Evolutionary conservation across 2,888 invertebrate species (phyloP).

Genomic region (Dolichopus griseipennis): DNA sequence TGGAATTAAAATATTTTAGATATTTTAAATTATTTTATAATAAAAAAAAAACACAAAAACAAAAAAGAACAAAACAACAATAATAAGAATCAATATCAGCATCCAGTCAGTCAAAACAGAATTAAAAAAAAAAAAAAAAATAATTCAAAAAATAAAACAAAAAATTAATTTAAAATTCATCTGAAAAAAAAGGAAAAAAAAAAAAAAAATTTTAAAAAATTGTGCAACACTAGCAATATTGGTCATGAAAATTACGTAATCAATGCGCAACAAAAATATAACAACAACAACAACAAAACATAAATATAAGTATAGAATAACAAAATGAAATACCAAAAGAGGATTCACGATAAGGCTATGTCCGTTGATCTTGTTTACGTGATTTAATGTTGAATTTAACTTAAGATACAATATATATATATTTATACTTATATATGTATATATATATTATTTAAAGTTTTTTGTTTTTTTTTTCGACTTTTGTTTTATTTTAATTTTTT

Average conservation of each 20-base stretch:
- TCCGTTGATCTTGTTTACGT: neutral
- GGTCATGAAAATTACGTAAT: slow-evolving; percentile 1
- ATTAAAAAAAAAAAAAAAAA: neutral
- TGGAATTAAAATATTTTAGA: neutral
- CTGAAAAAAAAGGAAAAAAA: neutral
- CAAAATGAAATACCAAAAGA: no score
- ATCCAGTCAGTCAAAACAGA: no score
- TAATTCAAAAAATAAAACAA: neutral
- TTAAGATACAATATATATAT: neutral
- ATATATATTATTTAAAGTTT: no score
- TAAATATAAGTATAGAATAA: no score
- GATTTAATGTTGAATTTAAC: neutral
- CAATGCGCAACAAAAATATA: neutral
- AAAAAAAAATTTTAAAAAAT: no score
- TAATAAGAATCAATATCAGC: neutral
- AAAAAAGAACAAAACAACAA: neutral
- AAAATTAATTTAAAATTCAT: neutral
- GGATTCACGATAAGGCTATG: no score
- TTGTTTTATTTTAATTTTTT: no score
- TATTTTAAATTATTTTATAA: neutral
- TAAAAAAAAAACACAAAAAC: neutral
- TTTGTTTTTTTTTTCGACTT: no score
- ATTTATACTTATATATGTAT: no score
- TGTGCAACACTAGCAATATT: slow-evolving; percentile 1
- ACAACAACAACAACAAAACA: neutral